Evolutionary conservation across 2,797 vertebrate species (phyloP), one percentile per base, ranked within the genome.

Genomic region (Pempheris klunzingeri): DNA sequence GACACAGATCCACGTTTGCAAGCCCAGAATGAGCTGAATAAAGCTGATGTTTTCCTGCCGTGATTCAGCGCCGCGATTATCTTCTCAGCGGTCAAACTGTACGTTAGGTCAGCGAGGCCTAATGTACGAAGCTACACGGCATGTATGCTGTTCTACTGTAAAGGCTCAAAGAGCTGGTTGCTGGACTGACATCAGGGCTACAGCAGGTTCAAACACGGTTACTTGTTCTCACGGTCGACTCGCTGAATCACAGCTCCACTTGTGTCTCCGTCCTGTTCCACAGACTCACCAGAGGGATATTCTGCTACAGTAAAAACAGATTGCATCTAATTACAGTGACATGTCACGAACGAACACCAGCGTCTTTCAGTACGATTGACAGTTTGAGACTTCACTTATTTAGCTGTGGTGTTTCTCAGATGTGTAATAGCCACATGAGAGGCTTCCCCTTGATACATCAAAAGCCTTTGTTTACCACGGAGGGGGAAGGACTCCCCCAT

Each of bases 391-490:
- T 49, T 71, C 2, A 28, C 71, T 52, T 61, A n/a, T 74, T 52
- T 61, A n/a, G 43, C 24, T 74, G 7, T 58, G 50, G 18, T 17
- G 49, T 61, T n/a, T 70, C 38, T 66, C 34, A 47, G 11, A 71
- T 69, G 52, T 68, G 34, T 67, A 58, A 20, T 59, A 57, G 57
- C 59, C 46, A 64, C 69, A 79, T 39, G 30, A 68, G 69, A 62
- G 65, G n/a, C 43, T 53, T 80, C 43, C 60, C 22, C 47, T 61
- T 41, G 55, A 72, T 57, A 43, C 71, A 84, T 91, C 89, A 86
- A 70, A 90, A 71, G 79, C 81, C 72, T 87, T 89, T 90, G 86
- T 91, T 84, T 77, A 79, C 22, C 70, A 58, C 47, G 26, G 38
- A 53, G 61, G 57, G 74, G 69, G 87, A 84, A 85, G 54, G 22